Conservation (phyloP, 2,797 vertebrate genomes). For the Gymnothorax reevesii region DNA sequence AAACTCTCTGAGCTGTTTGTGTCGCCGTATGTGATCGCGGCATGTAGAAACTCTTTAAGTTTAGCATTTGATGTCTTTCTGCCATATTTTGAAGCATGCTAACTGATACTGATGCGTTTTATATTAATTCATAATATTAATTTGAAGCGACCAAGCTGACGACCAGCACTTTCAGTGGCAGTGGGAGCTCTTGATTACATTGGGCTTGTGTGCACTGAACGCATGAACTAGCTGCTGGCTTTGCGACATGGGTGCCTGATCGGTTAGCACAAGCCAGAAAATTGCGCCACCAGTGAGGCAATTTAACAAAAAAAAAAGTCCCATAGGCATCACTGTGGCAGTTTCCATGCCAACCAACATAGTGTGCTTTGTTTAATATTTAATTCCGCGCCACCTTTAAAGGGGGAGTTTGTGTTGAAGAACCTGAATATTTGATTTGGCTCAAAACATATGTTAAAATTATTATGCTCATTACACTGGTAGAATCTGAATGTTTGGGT, state of each 20-base stretch:
- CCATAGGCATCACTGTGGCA: background rate
- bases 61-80: background rate
- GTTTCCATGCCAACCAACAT: constrained; percentile 11
- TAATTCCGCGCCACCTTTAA: background rate
- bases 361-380: background rate
- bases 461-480: too few species aligned
- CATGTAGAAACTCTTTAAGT: background rate
- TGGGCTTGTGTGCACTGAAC: background rate
- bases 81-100: background rate
- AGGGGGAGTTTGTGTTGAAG: background rate
- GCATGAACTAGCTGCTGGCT: background rate
- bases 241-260: background rate
- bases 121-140: background rate
- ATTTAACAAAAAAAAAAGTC: background rate
- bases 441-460: too few species aligned
- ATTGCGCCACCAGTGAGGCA: background rate
- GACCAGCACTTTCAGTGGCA: background rate
- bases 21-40: background rate
- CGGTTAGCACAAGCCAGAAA: background rate
- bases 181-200: background rate
- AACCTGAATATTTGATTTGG: too few species aligned
- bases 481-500: too few species aligned
- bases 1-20: background rate
- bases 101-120: background rate
- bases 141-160: background rate